Base-by-base conservation (phyloP, 92 coral and sea anemone genomes). In the Umimayanthus chanpuru region DNA sequence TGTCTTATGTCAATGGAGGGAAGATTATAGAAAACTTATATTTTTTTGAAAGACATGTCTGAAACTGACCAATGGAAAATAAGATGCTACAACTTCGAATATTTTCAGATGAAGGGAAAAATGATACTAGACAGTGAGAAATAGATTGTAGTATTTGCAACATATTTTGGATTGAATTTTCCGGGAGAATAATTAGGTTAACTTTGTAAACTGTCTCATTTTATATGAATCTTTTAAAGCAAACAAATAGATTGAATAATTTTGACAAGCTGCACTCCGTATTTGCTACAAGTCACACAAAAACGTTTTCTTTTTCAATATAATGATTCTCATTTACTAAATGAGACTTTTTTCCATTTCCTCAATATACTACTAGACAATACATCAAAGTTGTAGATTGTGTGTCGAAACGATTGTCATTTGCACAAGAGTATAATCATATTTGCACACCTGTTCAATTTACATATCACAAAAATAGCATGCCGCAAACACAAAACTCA, bases 361-460 rank as follows among this genome's bases (percentile, higher is more conserved):
- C 85, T 47, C 65, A 47, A 70, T 23, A 68, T 36, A 70, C 77
- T 83, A 18, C 77, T 41, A 40, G 6, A 28, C 53, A 75, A 39
- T 75, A 23, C 79, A 40, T 36, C 79, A 75, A 75, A 36, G 9
- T 18, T 2, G 41, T 15, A 21, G 44, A 75, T 8, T 75, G 41
- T 21, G 25, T 43, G 25, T 28, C 30, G 53, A 75, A 75, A 75
- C 53, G 53, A 66, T 38, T 68, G 32, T n/a, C 29, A 65, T 70
- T 36, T 67, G 43, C 76, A 58, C 41, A 26, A 41, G 26, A 28
- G 41, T 29, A 70, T n/a, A 70, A 68, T 25, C 8, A 29, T 70
- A 29, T 83, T 83, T 83, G 70, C 64, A 28, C 66, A 70, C 65
- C 58, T 83, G 58, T 29, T 81, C 73, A 4, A 20, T 65, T 8